A percentile compares a stretch with the other conserved stretches of the same genome.
Conservation (phyloP, 2,113 vertebrate genomes). For the Alligator mississippiensis region DNA sequence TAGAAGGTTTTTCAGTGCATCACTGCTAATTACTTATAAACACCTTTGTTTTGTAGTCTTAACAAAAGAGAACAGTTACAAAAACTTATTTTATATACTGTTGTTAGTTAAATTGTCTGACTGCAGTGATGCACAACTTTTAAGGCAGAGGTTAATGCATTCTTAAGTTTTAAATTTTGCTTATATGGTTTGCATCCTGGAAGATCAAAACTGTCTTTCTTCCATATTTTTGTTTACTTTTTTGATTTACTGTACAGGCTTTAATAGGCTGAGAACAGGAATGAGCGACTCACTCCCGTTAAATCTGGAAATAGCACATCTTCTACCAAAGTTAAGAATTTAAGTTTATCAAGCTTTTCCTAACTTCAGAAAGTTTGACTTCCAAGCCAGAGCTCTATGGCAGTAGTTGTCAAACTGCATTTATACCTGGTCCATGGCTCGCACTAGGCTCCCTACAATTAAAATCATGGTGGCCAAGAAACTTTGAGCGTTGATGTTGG, state of each 20-base stretch:
- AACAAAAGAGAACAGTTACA: not conserved
- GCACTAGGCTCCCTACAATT: too few species aligned
- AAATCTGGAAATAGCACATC: not conserved
- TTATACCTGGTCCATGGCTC: too few species aligned
- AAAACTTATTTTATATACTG: not conserved
- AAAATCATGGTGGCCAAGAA: too few species aligned
- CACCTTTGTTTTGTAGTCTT: not conserved
- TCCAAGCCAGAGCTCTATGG: not conserved
- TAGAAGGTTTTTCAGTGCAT: not conserved
- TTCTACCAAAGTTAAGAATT: not conserved
- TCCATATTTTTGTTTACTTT: not conserved
- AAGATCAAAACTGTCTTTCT: not conserved
- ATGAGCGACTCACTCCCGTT: not conserved
- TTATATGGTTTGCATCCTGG: not conserved
- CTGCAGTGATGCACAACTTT: not conserved
- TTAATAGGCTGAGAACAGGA: not conserved
- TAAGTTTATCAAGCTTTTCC: not conserved
- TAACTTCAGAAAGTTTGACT: not conserved
- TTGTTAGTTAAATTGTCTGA: accelerated
- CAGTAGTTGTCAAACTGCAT: too few species aligned
- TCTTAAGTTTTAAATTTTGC: not conserved
- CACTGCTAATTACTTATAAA: not conserved
- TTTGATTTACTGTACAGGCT: not conserved
- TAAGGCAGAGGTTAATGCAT: not conserved
- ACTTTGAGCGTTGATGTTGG: too few species aligned